Conservation (phyloP, 2,113 vertebrate genomes). For the Oophaga pumilio region DNA sequence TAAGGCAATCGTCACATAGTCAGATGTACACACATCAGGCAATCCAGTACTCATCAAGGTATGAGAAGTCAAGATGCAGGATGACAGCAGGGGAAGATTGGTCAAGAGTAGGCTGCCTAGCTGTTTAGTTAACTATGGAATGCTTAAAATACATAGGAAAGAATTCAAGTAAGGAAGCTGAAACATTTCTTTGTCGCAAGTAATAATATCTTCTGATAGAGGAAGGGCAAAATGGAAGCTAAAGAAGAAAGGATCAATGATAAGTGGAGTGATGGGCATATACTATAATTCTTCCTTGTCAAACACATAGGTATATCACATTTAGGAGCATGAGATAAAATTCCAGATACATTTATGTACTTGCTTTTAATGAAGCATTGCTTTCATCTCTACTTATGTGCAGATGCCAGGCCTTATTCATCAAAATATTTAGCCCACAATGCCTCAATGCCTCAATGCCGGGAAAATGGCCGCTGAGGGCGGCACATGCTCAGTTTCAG, state of each 20-base stretch:
- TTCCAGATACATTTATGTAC: too few species aligned
- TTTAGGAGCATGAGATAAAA: too few species aligned
- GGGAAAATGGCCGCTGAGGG: too few species aligned
- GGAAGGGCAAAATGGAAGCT: background rate
- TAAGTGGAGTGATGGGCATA: background rate
- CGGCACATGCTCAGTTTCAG: too few species aligned
- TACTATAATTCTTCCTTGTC: background rate
- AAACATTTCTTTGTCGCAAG: background rate
- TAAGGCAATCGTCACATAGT: background rate
- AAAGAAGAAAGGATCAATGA: background rate
- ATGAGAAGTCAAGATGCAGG: background rate
- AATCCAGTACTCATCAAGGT: background rate
- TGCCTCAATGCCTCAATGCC: too few species aligned
- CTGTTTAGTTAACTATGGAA: background rate
- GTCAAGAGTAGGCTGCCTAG: background rate
- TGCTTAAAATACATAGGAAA: background rate
- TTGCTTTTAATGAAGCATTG: too few species aligned
- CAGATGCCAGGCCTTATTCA: too few species aligned
- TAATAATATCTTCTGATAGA: background rate
- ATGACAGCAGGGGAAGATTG: background rate
- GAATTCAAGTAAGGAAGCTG: background rate
- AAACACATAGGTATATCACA: background rate
- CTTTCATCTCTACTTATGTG: too few species aligned
- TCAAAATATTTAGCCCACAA: too few species aligned
- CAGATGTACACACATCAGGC: background rate